Conservation (phyloP, 2,113 vertebrate species). For the Cromileptes altivelis region DNA sequence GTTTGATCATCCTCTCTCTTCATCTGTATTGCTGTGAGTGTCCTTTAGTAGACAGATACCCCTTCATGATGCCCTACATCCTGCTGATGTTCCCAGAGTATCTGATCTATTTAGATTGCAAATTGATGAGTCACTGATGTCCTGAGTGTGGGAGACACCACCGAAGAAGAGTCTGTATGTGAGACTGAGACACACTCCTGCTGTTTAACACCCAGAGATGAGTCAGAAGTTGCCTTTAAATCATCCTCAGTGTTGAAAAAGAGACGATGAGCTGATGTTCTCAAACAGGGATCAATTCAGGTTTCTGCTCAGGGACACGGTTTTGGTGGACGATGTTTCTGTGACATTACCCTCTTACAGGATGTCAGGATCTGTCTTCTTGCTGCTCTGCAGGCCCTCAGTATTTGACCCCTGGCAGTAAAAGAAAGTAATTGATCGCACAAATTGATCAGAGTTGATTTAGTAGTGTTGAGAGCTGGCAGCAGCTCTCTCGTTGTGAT, state of each 20-base stretch:
- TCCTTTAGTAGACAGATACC: background rate
- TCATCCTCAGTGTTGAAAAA: background rate
- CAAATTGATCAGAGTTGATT: background rate
- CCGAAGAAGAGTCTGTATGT: conserved; percentile 33
- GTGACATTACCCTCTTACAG: background rate
- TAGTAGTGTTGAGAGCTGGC: background rate
- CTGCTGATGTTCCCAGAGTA: background rate
- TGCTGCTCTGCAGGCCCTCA: background rate
- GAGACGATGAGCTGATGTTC: background rate
- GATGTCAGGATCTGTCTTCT: background rate
- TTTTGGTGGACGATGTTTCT: background rate
- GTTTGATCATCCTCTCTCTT: background rate
- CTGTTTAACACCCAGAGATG: conserved; percentile 36
- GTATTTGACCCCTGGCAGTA: background rate
- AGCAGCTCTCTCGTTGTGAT: no score
- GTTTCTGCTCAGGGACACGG: background rate
- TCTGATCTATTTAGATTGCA: conserved; percentile 33
- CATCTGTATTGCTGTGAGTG: background rate
- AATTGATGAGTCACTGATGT: conserved; percentile 67
- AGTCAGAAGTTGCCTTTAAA: conserved; percentile 33
- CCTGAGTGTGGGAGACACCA: conserved; percentile 44
- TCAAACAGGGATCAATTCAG: background rate
- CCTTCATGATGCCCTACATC: background rate
- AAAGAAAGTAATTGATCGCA: background rate
- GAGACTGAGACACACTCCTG: conserved; percentile 31